Evolutionary conservation across 2,797 vertebrate genomes (phyloP), one percentile per base, ranked within the genome.

Genomic region (Poecilia wingei): DNA sequence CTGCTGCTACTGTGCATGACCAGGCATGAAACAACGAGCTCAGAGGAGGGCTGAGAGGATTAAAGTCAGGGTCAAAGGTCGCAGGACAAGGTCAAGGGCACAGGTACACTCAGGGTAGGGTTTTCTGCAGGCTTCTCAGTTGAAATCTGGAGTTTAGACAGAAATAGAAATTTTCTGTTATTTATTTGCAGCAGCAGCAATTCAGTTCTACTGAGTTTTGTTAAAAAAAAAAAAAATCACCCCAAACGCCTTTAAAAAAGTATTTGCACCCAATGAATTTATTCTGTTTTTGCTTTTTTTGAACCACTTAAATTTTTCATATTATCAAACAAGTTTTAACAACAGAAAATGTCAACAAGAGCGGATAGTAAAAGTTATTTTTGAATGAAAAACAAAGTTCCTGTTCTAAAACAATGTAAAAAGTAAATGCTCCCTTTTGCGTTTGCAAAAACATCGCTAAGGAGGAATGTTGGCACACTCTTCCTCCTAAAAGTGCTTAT

Each of bases 11-110:
- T 39, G 90, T 94, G 92, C 94, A 92, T 95, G 93, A 93, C 88
- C 88, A 89, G 83, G 90, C 94, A 95, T 94, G 82, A 90, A 86
- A 82, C 36, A 81, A 76, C 3, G 7, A 90, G 92, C 92, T 95
- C 92, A 95, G 87, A 87, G 77, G 1, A 12, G 75, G 78, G 57
- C 88, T 89, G 90, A 91, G 78, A 90, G 90, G 93, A 95, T 95
- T 93, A 85, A 72, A 77, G 85, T 82, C 80, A 75, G 84, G 91
- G 90, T 91, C 90, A 90, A 76, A 87, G 90, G 87, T 92, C 61
- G 45, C 79, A 75, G 86, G 88, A 90, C 84, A 72, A 80, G 61
- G 33, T 53, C 83, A 87, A 93, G 91, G 91, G 86, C 84, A 43
- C 16, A 82, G 73, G 51, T 61, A 28, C 74, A 20, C 55, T 28